A percentile compares a stretch with the other conserved stretches of the same genome.
Evolutionary conservation across 2,888 invertebrate species (phyloP).

Genomic region (Panzeria rudis): DNA sequence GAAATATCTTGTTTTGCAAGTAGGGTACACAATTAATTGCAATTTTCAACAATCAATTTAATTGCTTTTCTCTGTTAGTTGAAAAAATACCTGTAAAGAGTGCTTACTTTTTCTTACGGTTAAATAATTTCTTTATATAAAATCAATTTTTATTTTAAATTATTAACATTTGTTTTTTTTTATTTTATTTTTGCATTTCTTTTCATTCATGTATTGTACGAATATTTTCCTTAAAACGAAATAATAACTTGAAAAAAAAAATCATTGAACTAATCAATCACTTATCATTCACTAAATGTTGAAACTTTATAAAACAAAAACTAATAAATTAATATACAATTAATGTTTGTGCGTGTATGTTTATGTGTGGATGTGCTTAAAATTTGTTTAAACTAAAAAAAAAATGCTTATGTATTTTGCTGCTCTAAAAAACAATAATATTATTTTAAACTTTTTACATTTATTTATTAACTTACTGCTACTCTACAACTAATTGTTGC

Average conservation of each 20-base stretch:
- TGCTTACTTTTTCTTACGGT: conserved; percentile 60
- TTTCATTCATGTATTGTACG: conserved; percentile 55
- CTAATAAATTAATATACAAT: conserved; percentile 22
- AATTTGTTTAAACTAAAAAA: conserved; percentile 1
- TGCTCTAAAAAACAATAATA: conserved; percentile 43
- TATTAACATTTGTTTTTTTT: conserved; percentile 27
- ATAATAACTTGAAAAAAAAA: conserved; percentile 43
- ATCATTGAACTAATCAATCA: conserved; percentile 49
- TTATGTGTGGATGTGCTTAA: conserved; percentile 45
- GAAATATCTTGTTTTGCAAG: background rate
- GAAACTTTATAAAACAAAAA: conserved; percentile 28
- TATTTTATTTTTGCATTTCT: conserved; percentile 48
- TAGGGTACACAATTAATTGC: conserved; percentile 15
- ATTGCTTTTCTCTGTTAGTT: conserved; percentile 17
- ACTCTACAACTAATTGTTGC: conserved; percentile 35
- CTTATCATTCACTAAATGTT: conserved; percentile 37
- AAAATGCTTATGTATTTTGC: conserved; percentile 22
- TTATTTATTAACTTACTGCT: conserved; percentile 45
- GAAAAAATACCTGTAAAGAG: conserved; percentile 27
- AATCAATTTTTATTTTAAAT: conserved; percentile 22
- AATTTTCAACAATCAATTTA: conserved; percentile 4
- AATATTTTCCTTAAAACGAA: conserved; percentile 28
- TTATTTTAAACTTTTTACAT: conserved; percentile 21
- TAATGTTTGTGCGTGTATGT: conserved; percentile 54
- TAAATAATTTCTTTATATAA: conserved; percentile 10